phyloP scores from a whole-genome alignment of 2,113 vertebrate genomes.

The Ammospiza caudacuta region DNA sequence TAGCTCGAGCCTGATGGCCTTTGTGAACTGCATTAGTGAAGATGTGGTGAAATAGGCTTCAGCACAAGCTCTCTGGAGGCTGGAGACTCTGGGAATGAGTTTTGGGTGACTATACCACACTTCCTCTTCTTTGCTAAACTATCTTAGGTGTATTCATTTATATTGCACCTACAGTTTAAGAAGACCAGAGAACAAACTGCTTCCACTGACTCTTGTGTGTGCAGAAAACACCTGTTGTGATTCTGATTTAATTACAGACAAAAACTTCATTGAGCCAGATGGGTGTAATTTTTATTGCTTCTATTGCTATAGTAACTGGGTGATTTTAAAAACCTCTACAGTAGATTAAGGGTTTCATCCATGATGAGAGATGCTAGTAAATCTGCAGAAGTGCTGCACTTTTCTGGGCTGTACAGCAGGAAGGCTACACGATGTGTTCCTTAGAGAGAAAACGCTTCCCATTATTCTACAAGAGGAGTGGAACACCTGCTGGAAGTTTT shows the following conservation, averaged over 20 bases:
- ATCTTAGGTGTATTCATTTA: neutral
- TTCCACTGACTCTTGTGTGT: neutral
- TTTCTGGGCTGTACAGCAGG: neutral
- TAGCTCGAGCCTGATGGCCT: neutral
- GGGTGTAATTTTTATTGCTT: slow-evolving; percentile 17
- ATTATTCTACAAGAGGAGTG: neutral
- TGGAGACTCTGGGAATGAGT: neutral
- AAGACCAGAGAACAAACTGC: neutral
- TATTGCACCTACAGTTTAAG: neutral
- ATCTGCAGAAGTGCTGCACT: neutral
- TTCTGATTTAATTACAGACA: slow-evolving; percentile 19
- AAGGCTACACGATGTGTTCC: neutral
- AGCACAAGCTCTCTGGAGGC: neutral
- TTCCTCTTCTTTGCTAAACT: neutral
- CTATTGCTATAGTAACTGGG: neutral
- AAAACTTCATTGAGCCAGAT: slow-evolving; percentile 21
- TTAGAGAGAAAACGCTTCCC: neutral
- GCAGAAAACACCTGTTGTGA: neutral
- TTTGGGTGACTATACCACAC: neutral
- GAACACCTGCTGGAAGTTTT: slow-evolving; percentile 24
- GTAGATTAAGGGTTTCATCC: neutral
- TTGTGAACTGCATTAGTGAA: neutral
- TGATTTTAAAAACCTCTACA: neutral
- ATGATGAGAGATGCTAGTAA: neutral
- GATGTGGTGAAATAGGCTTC: neutral